Conservation (phyloP, 1,140 invertebrate species). For the Gyrodactylus bullatarudis region DNA sequence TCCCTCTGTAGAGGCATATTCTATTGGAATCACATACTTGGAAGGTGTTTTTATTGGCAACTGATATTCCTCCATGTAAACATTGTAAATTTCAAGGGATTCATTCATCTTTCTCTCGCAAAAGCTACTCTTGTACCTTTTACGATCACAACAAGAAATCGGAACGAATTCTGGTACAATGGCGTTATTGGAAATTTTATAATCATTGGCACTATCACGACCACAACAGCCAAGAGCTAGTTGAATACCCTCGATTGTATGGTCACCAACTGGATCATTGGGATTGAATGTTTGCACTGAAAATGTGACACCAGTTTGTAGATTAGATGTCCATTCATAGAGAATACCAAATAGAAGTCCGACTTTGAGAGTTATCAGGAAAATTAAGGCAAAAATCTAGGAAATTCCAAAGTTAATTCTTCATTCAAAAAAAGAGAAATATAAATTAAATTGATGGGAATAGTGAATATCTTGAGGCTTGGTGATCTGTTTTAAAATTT, state of each 20-base stretch:
- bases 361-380: background rate
- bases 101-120: background rate
- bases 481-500: too few species aligned
- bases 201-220: background rate
- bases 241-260: background rate
- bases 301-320: background rate
- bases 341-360: background rate
- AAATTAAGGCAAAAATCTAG: background rate
- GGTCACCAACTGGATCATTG: background rate
- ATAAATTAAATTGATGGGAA: too few species aligned
- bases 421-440: too few species aligned
- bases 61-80: background rate
- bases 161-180: background rate
- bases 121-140: background rate
- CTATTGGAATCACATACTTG: background rate
- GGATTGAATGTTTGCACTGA: background rate
- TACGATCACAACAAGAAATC: background rate
- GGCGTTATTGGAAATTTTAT: background rate
- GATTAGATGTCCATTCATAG: background rate
- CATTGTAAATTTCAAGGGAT: background rate
- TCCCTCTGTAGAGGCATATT: background rate
- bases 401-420: too few species aligned
- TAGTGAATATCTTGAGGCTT: too few species aligned
- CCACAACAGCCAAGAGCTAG: background rate
- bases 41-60: background rate